Evolutionary conservation across 2,888 invertebrate genomes (phyloP).

Genomic region (Tetrapedia diversipes): DNA sequence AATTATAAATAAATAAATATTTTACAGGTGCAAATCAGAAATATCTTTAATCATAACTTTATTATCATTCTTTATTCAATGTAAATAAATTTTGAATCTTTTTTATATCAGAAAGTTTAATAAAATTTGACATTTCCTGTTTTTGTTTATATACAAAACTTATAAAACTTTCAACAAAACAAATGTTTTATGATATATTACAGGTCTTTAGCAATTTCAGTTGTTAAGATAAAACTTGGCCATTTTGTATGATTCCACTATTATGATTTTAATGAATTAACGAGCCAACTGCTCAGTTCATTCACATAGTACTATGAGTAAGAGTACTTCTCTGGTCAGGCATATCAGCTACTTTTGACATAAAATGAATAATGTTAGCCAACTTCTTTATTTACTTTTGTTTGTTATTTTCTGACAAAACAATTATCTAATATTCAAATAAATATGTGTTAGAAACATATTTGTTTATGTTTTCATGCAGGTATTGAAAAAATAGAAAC

Average conservation of each 20-base stretch:
- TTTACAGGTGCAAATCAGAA: not conserved
- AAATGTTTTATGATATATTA: not conserved
- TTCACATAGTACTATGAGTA: slow-evolving; percentile 38
- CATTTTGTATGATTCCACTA: slow-evolving; percentile 23
- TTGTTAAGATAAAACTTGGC: slow-evolving; percentile 30
- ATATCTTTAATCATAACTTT: no score
- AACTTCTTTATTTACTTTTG: not conserved
- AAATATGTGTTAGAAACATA: not conserved
- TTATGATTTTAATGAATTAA: slow-evolving; percentile 58
- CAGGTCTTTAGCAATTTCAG: not conserved
- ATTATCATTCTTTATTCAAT: not conserved
- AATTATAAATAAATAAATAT: not conserved
- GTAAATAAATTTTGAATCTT: not conserved
- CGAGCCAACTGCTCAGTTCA: slow-evolving; percentile 26
- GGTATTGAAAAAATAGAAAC: slow-evolving; percentile 65
- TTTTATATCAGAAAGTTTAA: not conserved
- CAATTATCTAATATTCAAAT: not conserved
- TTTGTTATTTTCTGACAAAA: not conserved
- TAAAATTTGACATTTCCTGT: not conserved
- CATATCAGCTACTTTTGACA: not conserved
- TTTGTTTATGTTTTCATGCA: slow-evolving; percentile 44
- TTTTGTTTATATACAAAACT: not conserved
- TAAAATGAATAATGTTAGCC: not conserved
- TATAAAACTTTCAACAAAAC: not conserved
- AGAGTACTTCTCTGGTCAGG: slow-evolving; percentile 10